Base-by-base conservation (phyloP, 1,140 invertebrate genomes). In the Tribolium castaneum region DNA sequence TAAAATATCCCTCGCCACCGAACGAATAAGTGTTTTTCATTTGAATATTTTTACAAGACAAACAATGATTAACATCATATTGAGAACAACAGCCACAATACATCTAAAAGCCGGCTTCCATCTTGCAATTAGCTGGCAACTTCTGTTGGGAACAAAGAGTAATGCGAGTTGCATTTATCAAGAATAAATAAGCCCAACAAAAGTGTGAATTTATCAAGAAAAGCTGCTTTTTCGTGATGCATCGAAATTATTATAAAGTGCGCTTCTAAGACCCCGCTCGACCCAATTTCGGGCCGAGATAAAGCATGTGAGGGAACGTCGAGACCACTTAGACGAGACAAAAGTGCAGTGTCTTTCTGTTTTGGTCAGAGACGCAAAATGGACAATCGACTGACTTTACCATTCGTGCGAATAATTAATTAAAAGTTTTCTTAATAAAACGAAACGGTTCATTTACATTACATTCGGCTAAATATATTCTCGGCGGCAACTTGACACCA, bases 221-320 rank as follows among this genome's bases (percentile, higher is more conserved):
- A 39, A 39, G 34, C 34, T 39, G 6, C 9, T 39, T 39, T 39
- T 39, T 7, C 34, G 34, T 3, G 34, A 39, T 45, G 39, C 39
- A 45, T 45, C 39, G 39, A 45, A 45, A 45, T 45, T 45, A 39
- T 39, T 39, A 39, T 39, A 39, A 39, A 39, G 34, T 39, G 34
- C 7, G 39, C 39, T 7, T 22, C 45, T 49, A 22, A 72, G 45
- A 19, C 30, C 56, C 74, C 2, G 16, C 16, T 79, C 75, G 78
- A 79, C 78, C 78, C 50, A 79, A 79, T 79, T 79, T 76, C 62
- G 14, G 22, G 75, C 16, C 34, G 50, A 78, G 77, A 78, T 78
- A 78, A 39, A 77, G 78, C 74, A 79, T 79, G 66, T 73, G 78
- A 77, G 39, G 39, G 9, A 45, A 45, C 6, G n/a, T 19, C 19